Base-by-base conservation (phyloP, 1,140 invertebrate genomes). In the Thalassaphorura encarpata region DNA sequence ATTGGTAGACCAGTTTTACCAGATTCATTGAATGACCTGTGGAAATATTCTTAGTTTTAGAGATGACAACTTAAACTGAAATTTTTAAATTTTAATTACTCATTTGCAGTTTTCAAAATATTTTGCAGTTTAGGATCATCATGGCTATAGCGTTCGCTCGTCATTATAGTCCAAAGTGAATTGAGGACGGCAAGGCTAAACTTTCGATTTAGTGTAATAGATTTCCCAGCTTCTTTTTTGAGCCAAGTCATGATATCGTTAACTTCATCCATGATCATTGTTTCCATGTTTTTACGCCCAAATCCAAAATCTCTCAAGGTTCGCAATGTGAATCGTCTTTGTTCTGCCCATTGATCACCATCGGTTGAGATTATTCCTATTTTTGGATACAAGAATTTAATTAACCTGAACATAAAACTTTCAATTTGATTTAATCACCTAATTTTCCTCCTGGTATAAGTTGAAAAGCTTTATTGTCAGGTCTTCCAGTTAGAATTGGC, bases 401-500 rank as follows among this genome's bases (percentile, higher is more conserved):
- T n/a, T 11, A n/a, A 36, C 11, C n/a, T 36, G n/a, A n/a, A 11
- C 33, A n/a, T 15, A 13, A 28, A 29, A 39, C 8, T 39, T 36
- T 51, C 21, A 13, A 18, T 18, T 39, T 51, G 13, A 33, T 5
- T 8, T 15, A 21, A 18, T 36, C n/a, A 36, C 28, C 31, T 11
- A 26, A 6, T 29, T 28, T 21, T 18, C 26, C 53, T 26, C 42
- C 49, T 33, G 39, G 36, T 28, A 31, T 19, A 15, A 54, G 24
- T 13, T 40, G 49, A 31, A 60, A 33, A 8, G 43, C 19, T 27
- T 57, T 45, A 21, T 54, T 49, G n/a, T 52, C 42, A 19, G 89
- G 89, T 51, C 88, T 77, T 27, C 84, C 87, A 60, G 83, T 86
- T 72, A 92, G 89, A 66, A 89, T 86, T 63, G 87, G 83, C n/a